Conservation (phyloP, 2,797 vertebrate species). For the Benthosema pterotum region DNA sequence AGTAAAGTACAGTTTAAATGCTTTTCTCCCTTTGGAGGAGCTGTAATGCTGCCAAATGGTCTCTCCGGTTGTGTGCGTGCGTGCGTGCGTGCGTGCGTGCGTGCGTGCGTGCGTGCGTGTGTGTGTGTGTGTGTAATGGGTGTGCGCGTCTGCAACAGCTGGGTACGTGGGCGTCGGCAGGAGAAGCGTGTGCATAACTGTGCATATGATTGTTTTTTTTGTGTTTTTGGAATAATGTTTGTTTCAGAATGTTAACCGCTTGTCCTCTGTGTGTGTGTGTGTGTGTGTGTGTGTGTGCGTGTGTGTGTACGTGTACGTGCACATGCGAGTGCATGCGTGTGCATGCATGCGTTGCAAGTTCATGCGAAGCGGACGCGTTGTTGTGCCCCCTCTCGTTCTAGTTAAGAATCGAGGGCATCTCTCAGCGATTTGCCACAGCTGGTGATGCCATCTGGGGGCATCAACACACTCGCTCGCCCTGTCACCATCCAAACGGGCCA, state of each 20-base stretch:
- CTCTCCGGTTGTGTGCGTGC: constrained; percentile 35
- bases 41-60: constrained; percentile 54
- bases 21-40: constrained; percentile 54
- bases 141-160: constrained; percentile 55
- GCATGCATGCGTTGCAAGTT: background rate
- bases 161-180: constrained; percentile 48
- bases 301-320: constrained; percentile 2
- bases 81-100: constrained; percentile 29
- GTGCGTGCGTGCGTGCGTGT: constrained; percentile 30
- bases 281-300: background rate
- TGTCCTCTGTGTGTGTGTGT: constrained; percentile 27
- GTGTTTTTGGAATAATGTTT: constrained; percentile 17
- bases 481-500: constrained; percentile 52
- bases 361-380: constrained; percentile 41
- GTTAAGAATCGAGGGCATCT: constrained; percentile 73
- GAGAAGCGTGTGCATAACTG: constrained; percentile 44
- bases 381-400: constrained; percentile 52
- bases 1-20: constrained; percentile 50
- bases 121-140: constrained; percentile 26
- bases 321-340: background rate
- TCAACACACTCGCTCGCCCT: constrained; percentile 43
- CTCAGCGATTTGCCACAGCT: constrained; percentile 76
- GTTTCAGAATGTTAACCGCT: constrained; percentile 49
- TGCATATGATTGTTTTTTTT: constrained; percentile 35
- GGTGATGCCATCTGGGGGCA: constrained; percentile 79